Percentiles rank a stretch among this genome's conserved stretches.
phyloP scores from a whole-genome alignment of 1,140 invertebrate genomes.

The Chrysoperla carnea region DNA sequence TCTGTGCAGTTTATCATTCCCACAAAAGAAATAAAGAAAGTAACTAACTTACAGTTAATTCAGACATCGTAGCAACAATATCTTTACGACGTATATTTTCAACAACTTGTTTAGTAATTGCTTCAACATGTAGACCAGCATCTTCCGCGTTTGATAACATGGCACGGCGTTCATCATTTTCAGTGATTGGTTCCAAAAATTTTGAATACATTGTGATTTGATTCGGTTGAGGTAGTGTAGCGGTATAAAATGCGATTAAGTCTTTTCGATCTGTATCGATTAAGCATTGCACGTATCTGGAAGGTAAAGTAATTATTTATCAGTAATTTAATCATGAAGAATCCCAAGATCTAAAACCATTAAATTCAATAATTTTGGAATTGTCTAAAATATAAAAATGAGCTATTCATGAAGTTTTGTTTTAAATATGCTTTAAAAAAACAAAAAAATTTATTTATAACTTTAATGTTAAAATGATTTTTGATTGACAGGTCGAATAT shows the following conservation, averaged over 20 bases:
- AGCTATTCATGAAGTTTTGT: no score
- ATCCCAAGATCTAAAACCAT: no score
- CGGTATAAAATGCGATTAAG: constrained; percentile 68
- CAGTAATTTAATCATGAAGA: no score
- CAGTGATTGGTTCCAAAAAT: constrained; percentile 52
- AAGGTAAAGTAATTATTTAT: no score
- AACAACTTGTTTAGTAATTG: constrained; percentile 67
- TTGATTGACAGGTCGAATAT: no score
- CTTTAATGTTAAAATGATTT: no score
- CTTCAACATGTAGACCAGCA: constrained; percentile 63
- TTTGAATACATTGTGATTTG: constrained; percentile 65
- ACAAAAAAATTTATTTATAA: no score
- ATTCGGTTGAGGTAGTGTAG: constrained; percentile 44
- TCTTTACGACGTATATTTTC: constrained; percentile 41
- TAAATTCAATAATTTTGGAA: no score
- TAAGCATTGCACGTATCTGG: constrained; percentile 39
- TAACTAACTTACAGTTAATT: background rate
- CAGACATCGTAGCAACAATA: background rate
- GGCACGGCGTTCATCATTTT: constrained; percentile 36
- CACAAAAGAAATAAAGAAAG: no score
- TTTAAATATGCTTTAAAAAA: no score
- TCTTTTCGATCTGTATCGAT: constrained; percentile 55
- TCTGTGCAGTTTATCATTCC: no score
- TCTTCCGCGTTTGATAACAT: constrained; percentile 48
- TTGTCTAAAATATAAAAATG: no score